Evolutionary conservation across 1,140 invertebrate species (phyloP).

Genomic region (Diachasmimorpha longicaudata): DNA sequence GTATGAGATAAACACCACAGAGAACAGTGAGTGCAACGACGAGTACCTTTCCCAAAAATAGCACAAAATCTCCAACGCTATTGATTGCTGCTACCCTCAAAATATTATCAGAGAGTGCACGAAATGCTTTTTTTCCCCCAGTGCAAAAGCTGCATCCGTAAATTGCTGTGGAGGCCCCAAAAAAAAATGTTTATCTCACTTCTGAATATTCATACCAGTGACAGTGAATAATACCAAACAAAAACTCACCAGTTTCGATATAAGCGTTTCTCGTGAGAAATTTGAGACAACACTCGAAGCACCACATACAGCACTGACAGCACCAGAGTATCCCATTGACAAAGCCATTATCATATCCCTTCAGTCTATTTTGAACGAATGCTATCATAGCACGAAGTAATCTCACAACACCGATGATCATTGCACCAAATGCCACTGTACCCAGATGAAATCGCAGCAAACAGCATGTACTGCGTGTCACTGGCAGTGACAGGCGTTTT

Average conservation of each 20-base stretch:
- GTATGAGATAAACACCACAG: conserved; percentile 67
- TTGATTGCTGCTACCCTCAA: conserved; percentile 77
- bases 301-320: conserved; percentile 77
- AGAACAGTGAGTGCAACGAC: conserved; percentile 72
- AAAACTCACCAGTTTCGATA: conserved; percentile 73
- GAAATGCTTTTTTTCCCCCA: conserved; percentile 70
- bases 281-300: conserved; percentile 76
- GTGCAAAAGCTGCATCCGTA: conserved; percentile 74
- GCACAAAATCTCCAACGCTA: conserved; percentile 79
- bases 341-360: conserved; percentile 54
- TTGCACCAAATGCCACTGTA: conserved; percentile 77
- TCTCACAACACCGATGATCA: conserved; percentile 76
- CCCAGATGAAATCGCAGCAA: conserved; percentile 77
- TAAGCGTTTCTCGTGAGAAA: conserved; percentile 80
- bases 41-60: conserved; percentile 76
- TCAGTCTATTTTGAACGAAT: conserved; percentile 52
- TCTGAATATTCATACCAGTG: neutral
- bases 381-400: conserved; percentile 68
- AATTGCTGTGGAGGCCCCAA: conserved; percentile 66
- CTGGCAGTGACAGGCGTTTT: conserved; percentile 65
- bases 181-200: conserved; percentile 36
- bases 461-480: conserved; percentile 64
- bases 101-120: conserved; percentile 68
- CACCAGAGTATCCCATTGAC: conserved; percentile 62
- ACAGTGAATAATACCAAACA: conserved; percentile 27